Evolutionary conservation across 2,113 vertebrate genomes (phyloP).

Genomic region (Heliornis fulica): DNA sequence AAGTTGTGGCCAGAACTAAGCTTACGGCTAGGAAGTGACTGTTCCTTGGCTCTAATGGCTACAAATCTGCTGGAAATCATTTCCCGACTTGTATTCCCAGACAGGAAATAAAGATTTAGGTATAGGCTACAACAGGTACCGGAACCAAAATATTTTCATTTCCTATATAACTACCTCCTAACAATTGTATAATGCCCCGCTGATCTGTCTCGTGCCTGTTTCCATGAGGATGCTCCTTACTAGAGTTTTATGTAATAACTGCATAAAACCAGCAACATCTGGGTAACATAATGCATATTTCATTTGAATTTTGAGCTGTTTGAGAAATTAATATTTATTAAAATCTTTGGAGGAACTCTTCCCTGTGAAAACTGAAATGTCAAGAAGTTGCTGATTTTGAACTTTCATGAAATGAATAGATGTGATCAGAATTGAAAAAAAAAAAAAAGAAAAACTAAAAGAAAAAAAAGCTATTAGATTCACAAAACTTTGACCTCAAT

Average conservation of each 20-base stretch:
- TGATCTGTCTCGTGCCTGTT: not conserved
- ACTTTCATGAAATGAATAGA: not conserved
- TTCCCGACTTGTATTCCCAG: not conserved
- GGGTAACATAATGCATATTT: not conserved
- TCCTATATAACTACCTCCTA: not conserved
- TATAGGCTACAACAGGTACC: not conserved
- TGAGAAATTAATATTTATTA: constrained; percentile 25
- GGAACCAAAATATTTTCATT: not conserved
- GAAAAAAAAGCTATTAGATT: not conserved
- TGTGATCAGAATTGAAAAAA: not conserved
- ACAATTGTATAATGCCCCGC: not conserved
- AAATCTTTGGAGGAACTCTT: not conserved
- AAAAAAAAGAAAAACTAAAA: not conserved
- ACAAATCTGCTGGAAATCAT: not conserved
- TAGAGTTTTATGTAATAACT: not conserved
- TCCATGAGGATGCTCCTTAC: not conserved
- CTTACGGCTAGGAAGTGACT: not conserved
- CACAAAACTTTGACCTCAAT: not conserved
- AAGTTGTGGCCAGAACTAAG: not conserved
- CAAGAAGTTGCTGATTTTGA: not conserved
- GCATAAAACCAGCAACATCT: not conserved
- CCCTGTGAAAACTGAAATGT: not conserved
- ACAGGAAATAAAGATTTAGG: not conserved
- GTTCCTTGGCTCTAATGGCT: not conserved
- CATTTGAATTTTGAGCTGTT: not conserved